phyloP scores from a whole-genome alignment of 1,140 invertebrate species.

The Phocides pigmalion region DNA sequence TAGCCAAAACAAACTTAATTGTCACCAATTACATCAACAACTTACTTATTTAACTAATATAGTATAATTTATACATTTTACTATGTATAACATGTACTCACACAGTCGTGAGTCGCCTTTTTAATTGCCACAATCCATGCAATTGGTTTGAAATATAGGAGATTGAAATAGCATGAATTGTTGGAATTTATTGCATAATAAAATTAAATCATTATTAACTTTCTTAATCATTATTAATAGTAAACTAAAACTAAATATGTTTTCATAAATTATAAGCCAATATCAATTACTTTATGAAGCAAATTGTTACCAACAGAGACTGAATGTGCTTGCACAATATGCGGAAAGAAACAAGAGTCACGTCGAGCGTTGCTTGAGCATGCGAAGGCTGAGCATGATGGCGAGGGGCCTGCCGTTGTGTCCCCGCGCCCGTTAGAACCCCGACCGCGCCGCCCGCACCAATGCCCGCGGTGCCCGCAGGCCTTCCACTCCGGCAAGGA shows the following conservation, averaged over 20 bases:
- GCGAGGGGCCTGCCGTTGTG: slow-evolving; percentile 51
- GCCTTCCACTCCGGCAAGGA: slow-evolving; percentile 84
- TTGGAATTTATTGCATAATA: no score
- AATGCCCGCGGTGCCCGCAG: slow-evolving; percentile 81
- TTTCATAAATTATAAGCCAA: no score
- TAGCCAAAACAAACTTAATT: no score
- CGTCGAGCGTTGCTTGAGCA: slow-evolving; percentile 36
- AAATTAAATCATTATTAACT: no score
- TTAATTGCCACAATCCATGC: no score
- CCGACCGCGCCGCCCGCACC: slow-evolving; percentile 63
- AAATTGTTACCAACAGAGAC: slow-evolving; percentile 4
- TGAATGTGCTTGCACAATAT: slow-evolving; percentile 35
- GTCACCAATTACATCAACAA: no score
- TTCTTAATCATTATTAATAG: no score
- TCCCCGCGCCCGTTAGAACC: slow-evolving; percentile 36
- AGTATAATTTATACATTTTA: no score
- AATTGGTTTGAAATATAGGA: neutral
- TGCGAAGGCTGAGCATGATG: slow-evolving; percentile 51
- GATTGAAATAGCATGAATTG: neutral
- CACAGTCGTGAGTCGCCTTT: no score
- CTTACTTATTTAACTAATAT: no score
- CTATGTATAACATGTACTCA: no score
- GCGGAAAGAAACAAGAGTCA: slow-evolving; percentile 61
- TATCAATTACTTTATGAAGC: neutral
- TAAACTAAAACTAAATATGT: no score